These are phyloP conservation scores for Hycleus phaleratus DNA, from an alignment of 1,140 invertebrate species.

Conservation along the genomic window DNA sequence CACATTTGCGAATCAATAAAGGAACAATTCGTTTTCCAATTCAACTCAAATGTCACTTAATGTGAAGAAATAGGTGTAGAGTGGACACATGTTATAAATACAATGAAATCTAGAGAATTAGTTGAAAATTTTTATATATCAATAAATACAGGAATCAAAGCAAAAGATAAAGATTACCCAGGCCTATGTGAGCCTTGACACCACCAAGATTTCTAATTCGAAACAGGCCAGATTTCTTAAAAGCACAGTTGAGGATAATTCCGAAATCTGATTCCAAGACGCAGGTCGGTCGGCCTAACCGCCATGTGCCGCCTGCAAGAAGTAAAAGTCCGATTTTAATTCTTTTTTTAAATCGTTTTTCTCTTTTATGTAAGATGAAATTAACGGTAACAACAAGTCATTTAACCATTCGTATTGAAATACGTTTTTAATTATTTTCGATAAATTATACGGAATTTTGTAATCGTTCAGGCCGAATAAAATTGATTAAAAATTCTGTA, in stretches of 20 bases:
- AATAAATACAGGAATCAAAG: not conserved
- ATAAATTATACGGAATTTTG: too few relatives aligned
- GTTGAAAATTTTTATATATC: too few relatives aligned
- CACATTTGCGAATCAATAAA: not conserved
- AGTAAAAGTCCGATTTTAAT: not conserved
- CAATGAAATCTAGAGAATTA: too few relatives aligned
- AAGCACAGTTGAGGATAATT: slow-evolving; percentile 80
- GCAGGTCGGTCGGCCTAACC: slow-evolving; percentile 56
- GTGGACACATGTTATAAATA: too few relatives aligned
- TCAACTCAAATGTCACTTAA: too few relatives aligned
- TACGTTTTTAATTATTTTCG: too few relatives aligned
- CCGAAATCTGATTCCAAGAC: slow-evolving; percentile 81
- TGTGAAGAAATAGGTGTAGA: too few relatives aligned
- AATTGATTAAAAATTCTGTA: too few relatives aligned
- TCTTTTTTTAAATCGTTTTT: not conserved
- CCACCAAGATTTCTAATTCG: slow-evolving; percentile 81
- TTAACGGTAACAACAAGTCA: not conserved
- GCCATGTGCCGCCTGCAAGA: slow-evolving; percentile 40
- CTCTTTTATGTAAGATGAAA: not conserved
- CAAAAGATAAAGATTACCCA: slow-evolving; percentile 56
- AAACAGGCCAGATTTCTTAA: slow-evolving; percentile 84
- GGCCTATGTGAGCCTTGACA: slow-evolving; percentile 76
- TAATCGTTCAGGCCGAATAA: too few relatives aligned
- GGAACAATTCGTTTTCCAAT: too few relatives aligned
- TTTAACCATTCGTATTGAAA: too few relatives aligned